phyloP scores from a whole-genome alignment of 2,888 invertebrate species.

The Phymatocera aterrima region DNA sequence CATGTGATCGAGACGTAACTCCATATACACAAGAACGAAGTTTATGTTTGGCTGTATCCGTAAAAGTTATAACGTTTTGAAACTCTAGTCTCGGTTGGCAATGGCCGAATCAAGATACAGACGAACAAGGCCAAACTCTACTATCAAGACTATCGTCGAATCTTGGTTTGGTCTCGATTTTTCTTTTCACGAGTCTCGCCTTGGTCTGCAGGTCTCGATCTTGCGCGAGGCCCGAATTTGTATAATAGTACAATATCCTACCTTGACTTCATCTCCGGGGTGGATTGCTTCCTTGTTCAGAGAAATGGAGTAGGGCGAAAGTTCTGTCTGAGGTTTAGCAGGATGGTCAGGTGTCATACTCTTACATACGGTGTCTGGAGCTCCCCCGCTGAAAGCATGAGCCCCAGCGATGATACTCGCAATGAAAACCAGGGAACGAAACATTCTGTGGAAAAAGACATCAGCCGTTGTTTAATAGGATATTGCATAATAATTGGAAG shows the following conservation, averaged over 20 bases:
- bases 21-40: no score
- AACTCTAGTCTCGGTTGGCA: no score
- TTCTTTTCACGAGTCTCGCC: no score
- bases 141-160: no score
- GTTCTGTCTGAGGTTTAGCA: slow-evolving; percentile 21
- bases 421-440: slow-evolving; percentile 28
- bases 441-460: slow-evolving; percentile 18
- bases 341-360: slow-evolving; percentile 18
- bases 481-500: neutral
- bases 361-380: slow-evolving; percentile 23
- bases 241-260: neutral
- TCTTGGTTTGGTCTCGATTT: no score
- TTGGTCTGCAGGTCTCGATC: no score
- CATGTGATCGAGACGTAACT: no score
- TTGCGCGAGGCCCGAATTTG: no score
- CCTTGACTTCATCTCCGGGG: slow-evolving; percentile 30
- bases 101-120: no score
- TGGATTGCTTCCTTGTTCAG: neutral
- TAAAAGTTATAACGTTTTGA: no score
- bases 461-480: neutral
- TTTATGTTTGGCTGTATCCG: no score
- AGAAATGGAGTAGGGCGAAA: slow-evolving; percentile 26
- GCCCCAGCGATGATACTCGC: slow-evolving; percentile 5
- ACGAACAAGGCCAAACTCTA: no score
- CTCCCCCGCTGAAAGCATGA: slow-evolving; percentile 23